A percentile compares a stretch with the other conserved stretches of the same genome.
phyloP scores from a whole-genome alignment of 1,140 invertebrate species.

The Diachasmimorpha longicaudata region DNA sequence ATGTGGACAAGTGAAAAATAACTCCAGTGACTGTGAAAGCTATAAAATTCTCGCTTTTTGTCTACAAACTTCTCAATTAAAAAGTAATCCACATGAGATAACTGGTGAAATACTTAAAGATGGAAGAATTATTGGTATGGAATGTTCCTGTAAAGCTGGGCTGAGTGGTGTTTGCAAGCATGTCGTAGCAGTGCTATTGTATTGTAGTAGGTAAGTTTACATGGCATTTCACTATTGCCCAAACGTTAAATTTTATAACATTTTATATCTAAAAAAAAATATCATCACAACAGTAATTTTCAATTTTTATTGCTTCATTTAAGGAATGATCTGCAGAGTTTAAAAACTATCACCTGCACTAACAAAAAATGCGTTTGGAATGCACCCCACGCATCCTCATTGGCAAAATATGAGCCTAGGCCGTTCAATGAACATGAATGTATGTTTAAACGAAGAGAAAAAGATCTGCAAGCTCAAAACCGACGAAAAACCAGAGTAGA shows the following conservation, averaged over 20 bases:
- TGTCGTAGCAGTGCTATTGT: constrained; percentile 2
- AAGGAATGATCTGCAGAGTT: background rate
- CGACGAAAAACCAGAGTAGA: too few relatives aligned
- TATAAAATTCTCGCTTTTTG: background rate
- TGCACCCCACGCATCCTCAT: background rate
- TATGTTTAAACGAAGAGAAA: too few relatives aligned
- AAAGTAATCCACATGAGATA: constrained; percentile 16
- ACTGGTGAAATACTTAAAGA: background rate
- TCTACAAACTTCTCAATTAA: background rate
- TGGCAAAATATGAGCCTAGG: constrained; percentile 3
- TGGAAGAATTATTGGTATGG: background rate
- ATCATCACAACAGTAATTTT: background rate
- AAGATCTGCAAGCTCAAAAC: too few relatives aligned
- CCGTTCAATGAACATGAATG: background rate
- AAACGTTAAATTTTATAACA: background rate
- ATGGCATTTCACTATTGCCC: too few relatives aligned
- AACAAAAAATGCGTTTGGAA: constrained; percentile 22
- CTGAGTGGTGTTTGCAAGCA: constrained; percentile 20
- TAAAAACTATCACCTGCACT: constrained; percentile 14
- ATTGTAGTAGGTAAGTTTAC: background rate
- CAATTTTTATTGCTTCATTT: background rate
- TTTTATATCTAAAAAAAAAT: background rate
- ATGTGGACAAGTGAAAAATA: background rate
- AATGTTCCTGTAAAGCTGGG: constrained; percentile 20
- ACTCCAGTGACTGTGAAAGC: background rate